Conservation (phyloP, 2,113 vertebrate genomes). For the Pelobates fuscus region DNA sequence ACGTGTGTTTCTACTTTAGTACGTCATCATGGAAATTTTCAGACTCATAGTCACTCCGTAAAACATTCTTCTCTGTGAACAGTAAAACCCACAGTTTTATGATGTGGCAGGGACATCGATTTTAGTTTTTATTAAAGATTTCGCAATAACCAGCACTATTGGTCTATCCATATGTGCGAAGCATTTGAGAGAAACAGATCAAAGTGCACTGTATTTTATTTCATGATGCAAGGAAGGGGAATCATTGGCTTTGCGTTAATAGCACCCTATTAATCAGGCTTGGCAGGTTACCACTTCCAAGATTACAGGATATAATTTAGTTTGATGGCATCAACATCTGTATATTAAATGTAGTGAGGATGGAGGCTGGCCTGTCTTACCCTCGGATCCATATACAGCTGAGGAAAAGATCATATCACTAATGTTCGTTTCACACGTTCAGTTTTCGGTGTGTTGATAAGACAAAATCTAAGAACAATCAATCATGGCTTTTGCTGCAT, state of each 20-base stretch:
- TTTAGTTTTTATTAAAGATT: conserved; percentile 44
- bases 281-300: conserved; percentile 39
- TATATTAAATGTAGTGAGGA: conserved; percentile 9
- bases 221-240: conserved; percentile 28
- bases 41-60: conserved; percentile 37
- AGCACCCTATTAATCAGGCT: conserved; percentile 36
- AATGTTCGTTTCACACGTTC: neutral
- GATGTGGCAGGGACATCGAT: conserved; percentile 35
- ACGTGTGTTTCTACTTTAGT: neutral
- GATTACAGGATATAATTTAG: conserved; percentile 44
- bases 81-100: conserved; percentile 23
- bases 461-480: too few relatives aligned
- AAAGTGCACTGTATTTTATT: conserved; percentile 42
- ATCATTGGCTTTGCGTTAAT: conserved; percentile 28
- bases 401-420: neutral
- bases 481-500: too few relatives aligned
- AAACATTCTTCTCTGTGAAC: conserved; percentile 20
- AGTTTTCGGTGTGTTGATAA: neutral
- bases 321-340: conserved; percentile 46
- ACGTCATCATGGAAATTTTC: conserved; percentile 32
- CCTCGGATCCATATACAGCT: neutral
- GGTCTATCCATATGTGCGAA: conserved; percentile 33
- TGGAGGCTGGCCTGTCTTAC: neutral
- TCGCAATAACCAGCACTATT: conserved; percentile 31
- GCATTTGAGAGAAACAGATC: conserved; percentile 32